Percentiles rank a stretch among this genome's conserved stretches.
These are phyloP conservation scores for Hippocampus guttulatus DNA, from an alignment of 2,113 vertebrate species.

Conservation along the genomic window DNA sequence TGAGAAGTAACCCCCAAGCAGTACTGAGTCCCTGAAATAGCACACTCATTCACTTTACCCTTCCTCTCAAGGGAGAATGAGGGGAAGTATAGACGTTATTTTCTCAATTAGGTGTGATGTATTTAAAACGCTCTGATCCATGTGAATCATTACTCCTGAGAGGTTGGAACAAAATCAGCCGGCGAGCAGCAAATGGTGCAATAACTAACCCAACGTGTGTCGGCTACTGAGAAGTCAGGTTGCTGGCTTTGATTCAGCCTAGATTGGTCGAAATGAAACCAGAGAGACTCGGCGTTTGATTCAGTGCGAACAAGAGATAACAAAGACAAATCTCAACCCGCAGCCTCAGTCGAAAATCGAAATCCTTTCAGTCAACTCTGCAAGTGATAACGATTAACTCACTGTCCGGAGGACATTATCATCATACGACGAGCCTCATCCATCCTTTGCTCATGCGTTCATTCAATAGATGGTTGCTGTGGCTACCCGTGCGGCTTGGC, in stretches of 20 bases:
- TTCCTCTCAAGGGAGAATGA: not conserved
- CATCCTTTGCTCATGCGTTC: slow-evolving; percentile 31
- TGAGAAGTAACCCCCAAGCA: slow-evolving; percentile 14
- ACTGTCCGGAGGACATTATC: slow-evolving; percentile 48
- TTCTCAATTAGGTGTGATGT: slow-evolving; percentile 12
- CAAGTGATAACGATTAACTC: slow-evolving; percentile 65
- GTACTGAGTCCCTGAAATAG: slow-evolving; percentile 17
- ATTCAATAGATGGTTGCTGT: slow-evolving; percentile 25
- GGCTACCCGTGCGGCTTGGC: slow-evolving; percentile 19
- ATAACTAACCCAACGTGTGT: slow-evolving; percentile 13
- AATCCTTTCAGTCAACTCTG: slow-evolving; percentile 55
- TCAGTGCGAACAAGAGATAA: slow-evolving; percentile 49
- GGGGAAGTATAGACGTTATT: slow-evolving; percentile 3
- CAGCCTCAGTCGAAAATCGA: slow-evolving; percentile 32
- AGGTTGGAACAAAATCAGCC: slow-evolving; percentile 15
- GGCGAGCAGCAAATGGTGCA: slow-evolving; percentile 12
- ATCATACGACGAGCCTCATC: slow-evolving; percentile 44
- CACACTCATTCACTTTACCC: slow-evolving; percentile 2
- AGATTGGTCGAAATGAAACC: slow-evolving; percentile 27
- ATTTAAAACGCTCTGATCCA: slow-evolving; percentile 3
- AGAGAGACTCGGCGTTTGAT: slow-evolving; percentile 42
- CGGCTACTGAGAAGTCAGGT: slow-evolving; percentile 9
- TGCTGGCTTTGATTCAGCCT: slow-evolving; percentile 32
- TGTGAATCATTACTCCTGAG: slow-evolving; percentile 3
- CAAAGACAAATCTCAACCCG: slow-evolving; percentile 51